Conservation (phyloP, 2,888 invertebrate species). For the Phyllotreta cruciferae region DNA sequence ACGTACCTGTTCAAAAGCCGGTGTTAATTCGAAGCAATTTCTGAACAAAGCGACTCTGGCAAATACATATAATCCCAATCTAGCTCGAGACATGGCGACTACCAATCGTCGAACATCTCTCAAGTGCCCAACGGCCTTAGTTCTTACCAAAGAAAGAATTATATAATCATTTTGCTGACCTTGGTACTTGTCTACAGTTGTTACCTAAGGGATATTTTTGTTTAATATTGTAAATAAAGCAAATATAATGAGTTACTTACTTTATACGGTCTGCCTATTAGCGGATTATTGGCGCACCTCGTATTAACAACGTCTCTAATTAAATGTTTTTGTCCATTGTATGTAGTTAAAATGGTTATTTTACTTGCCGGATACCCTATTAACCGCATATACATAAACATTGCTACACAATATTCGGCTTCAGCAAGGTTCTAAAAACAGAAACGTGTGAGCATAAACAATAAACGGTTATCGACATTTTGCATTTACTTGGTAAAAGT, state of each 20-base stretch:
- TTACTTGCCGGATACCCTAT: conserved; percentile 96
- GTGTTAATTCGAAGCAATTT: conserved; percentile 96
- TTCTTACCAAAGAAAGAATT: conserved; percentile 92
- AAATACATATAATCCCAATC: conserved; percentile 96
- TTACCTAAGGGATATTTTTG: conserved; percentile 64
- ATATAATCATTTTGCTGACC: conserved; percentile 99
- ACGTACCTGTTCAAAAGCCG: conserved; percentile 89
- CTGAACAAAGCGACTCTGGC: conserved; percentile 91
- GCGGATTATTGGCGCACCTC: conserved; percentile 91
- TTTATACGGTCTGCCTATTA: conserved; percentile 93
- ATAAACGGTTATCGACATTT: not conserved
- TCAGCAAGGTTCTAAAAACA: conserved; percentile 77
- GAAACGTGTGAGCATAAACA: conserved; percentile 19
- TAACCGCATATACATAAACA: conserved; percentile 98
- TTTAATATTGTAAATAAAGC: not conserved
- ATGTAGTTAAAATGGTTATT: conserved; percentile 97
- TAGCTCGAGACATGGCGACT: conserved; percentile 97
- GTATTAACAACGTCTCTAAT: conserved; percentile 94
- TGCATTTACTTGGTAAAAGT: conserved; percentile 91
- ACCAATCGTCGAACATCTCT: conserved; percentile 95
- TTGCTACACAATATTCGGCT: conserved; percentile 94
- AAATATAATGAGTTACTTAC: conserved; percentile 56
- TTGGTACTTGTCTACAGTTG: conserved; percentile 99
- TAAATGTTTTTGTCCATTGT: conserved; percentile 98
- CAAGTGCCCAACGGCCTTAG: conserved; percentile 96